Evolutionary conservation across 2,888 invertebrate genomes (phyloP).

Genomic region (Metopia argyrocephala): DNA sequence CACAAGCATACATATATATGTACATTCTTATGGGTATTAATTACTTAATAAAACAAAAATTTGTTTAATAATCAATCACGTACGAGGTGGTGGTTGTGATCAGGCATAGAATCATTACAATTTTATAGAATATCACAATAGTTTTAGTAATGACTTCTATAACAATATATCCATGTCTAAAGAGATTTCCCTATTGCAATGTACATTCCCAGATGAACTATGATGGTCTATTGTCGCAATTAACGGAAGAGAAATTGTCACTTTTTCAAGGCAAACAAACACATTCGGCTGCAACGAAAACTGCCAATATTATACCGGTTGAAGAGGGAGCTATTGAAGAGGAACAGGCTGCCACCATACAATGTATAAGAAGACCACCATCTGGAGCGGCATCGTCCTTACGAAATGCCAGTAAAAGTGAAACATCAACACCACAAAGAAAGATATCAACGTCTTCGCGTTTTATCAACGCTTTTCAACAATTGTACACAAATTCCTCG

Average conservation of each 20-base stretch:
- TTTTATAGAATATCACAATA: neutral
- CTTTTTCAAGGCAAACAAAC: conserved; percentile 67
- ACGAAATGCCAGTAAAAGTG: conserved; percentile 64
- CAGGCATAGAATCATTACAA: neutral
- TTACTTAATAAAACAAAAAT: neutral
- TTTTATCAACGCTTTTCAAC: conserved; percentile 77
- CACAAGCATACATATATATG: conserved; percentile 14
- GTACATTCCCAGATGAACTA: conserved; percentile 76
- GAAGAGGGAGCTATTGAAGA: conserved; percentile 73
- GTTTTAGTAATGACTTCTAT: conserved; percentile 7
- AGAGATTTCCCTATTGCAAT: conserved; percentile 43
- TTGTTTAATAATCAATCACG: conserved; percentile 25
- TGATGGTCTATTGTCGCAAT: conserved; percentile 76
- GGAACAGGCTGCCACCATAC: conserved; percentile 73
- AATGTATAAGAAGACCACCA: conserved; percentile 67
- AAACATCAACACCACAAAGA: conserved; percentile 75
- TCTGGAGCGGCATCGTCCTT: conserved; percentile 19
- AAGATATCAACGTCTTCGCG: conserved; percentile 78
- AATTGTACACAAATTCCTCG: conserved; percentile 72
- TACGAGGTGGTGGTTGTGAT: neutral
- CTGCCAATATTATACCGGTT: conserved; percentile 49
- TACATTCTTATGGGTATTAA: too few relatives aligned
- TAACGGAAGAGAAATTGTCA: conserved; percentile 75
- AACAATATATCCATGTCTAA: conserved; percentile 50
- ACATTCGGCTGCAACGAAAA: conserved; percentile 47